Evolutionary conservation across 2,797 vertebrate species (phyloP), one percentile per base, ranked within the genome.

Genomic region (Arctocebus calabarensis): DNA sequence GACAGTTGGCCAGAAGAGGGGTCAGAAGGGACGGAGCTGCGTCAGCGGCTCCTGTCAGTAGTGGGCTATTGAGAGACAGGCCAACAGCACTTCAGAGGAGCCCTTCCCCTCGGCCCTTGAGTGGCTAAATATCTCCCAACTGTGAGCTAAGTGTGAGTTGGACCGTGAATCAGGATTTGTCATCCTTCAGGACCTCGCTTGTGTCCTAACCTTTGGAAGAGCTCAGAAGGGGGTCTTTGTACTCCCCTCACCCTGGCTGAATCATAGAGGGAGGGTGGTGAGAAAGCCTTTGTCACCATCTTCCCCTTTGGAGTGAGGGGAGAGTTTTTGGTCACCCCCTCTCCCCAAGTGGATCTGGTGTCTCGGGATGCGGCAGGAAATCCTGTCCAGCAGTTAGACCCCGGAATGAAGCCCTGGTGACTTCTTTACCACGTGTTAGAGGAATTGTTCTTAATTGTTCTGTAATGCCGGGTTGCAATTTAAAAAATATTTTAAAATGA

Each of bases 151-250:
- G 96, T 98, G 96, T 98, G 98, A 98, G 97, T 97, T 13, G 97
- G 97, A 94, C 96, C 66, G 95, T 98, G 98, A 98, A 98, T 98
- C 98, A 98, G 98, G 97, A 93, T 98, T 98, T 98, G 98, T 98
- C 98, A 98, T 97, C 98, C 96, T 98, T 97, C 75, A 74, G 91
- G 97, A 95, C 97, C 97, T 98, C 98, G 98, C 97, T 64, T 91
- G 73, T 82, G 78, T 97, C 98, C 97, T 95, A 48, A 95, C 91
- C 98, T 98, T 98, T 96, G 93, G 90, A 92, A 81, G 96, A 94
- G 77, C 96, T 97, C 98, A 97, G 94, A 97, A 98, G 97, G 98
- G 97, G 97, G 97, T 96, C 97, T 96, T 96, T 98, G 97, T 98
- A 81, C 92, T 89, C 29, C 85, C 95, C 27, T 19, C 11, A 3